Evolutionary conservation across 1,140 invertebrate species (phyloP), one percentile per base, ranked within the genome.

Genomic region (Drosophila paulistorum): DNA sequence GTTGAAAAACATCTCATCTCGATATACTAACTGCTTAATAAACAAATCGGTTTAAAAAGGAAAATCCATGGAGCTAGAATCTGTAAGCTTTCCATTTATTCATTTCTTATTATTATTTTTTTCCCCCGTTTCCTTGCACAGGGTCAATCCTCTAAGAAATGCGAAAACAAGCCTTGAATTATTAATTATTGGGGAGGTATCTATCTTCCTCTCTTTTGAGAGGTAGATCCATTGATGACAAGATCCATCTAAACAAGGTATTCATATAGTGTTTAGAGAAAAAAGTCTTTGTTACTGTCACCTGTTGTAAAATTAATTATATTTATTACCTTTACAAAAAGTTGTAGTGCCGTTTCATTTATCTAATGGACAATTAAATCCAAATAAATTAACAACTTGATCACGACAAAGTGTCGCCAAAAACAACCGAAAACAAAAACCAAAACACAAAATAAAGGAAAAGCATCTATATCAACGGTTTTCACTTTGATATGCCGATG

Each of bases 391-490:
- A 76, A 85, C 63, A 65, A 70, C 58, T 64, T 51, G 65, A 87
- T 87, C 79, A 74, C 61, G 71, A 82, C 68, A 23, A 64, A 54
- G 30, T 81, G 77, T 75, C 83, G 63, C 77, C 77, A 61, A 74
- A 77, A 68, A 45, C 35, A 20, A 42, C 37, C 30, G 13, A 62
- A 45, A 58, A 23, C 9, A 11, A 67, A 26, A 17, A 23, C 26
- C 17, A 20, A 51, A 51, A 51, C 7, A 9, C 45, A 51, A 23
- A 51, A 51, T 23, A 51, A 23, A 51, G 17, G 17, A 51, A 51
- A 51, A 51, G 45, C 45, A 51, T 51, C 20, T 17, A 67, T 65
- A 48, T 20, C 37, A 7, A 41, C 64, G 55, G 61, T 66, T 58
- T 72, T 68, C 65, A 71, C 62, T 76, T 70, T 59, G 35, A 64